A percentile compares a stretch with the other conserved stretches of the same genome.
Conservation (phyloP, 2,888 invertebrate species). For the Ochropacha duplaris region DNA sequence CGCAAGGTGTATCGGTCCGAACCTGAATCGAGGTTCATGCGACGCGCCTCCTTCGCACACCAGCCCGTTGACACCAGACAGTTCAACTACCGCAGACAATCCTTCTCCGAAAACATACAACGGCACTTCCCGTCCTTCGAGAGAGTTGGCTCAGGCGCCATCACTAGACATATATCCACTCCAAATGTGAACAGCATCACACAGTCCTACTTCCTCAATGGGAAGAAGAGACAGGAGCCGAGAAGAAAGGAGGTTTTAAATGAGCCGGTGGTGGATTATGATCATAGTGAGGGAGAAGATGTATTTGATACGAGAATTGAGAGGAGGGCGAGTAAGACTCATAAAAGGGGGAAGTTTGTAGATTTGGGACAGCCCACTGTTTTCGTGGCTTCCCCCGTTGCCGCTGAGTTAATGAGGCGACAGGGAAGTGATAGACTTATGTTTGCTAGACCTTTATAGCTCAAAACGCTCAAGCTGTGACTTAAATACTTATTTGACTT, state of each 20-base stretch:
- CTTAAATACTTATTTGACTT: neutral
- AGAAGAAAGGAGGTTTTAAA: constrained; percentile 65
- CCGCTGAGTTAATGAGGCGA: constrained; percentile 72
- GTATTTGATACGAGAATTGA: constrained; percentile 69
- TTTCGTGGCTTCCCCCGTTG: constrained; percentile 71
- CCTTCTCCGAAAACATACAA: constrained; percentile 74
- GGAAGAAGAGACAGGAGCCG: constrained; percentile 53
- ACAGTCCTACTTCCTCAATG: constrained; percentile 61
- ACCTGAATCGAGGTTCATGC: constrained; percentile 51
- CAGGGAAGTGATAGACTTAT: constrained; percentile 73
- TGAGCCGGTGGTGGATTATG: constrained; percentile 77
- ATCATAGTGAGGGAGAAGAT: constrained; percentile 76
- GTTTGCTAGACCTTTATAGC: constrained; percentile 69
- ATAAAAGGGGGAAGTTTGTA: constrained; percentile 66
- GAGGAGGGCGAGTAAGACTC: constrained; percentile 54
- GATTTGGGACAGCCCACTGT: constrained; percentile 69
- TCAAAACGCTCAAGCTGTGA: neutral
- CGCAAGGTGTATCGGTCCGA: constrained; percentile 50
- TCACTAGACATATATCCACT: constrained; percentile 65
- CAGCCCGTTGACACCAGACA: constrained; percentile 61
- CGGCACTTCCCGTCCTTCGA: constrained; percentile 67
- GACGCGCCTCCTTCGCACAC: constrained; percentile 70
- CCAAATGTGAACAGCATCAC: constrained; percentile 63
- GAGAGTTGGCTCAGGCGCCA: constrained; percentile 47
- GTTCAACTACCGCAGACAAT: constrained; percentile 61